Base-by-base conservation (phyloP, 64 coral and sea anemone species). In the Exaiptasia diaphana region DNA sequence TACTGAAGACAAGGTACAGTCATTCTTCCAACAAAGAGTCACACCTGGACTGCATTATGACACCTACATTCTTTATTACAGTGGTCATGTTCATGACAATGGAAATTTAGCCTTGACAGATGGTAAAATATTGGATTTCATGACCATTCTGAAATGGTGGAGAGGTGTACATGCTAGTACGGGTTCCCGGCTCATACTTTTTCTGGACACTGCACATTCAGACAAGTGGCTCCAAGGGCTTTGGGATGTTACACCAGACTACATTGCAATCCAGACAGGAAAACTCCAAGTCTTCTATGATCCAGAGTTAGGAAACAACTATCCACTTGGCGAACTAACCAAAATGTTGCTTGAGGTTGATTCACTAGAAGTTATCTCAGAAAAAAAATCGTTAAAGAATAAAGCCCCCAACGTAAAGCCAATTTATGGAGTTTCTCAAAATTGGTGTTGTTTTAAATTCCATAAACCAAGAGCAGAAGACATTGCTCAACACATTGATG, bases 121-220 rank as follows among this genome's bases (percentile, higher is more conserved):
- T 29, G 61, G 86, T n/a, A 99, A 99, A 31, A 50, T 90, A 20
- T 75, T 92, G 0, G 69, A 81, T 13, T 89, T 99, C 46, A 67
- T 77, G 1, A 87, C 36, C 25, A 88, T 99, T 40, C 49, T 85
- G 1, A 76, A 79, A 15, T 80, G 85, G 81, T 99, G 95, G 95
- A 92, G 74, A 67, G 74, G 85, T 20, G 62, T 57, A 21, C 92
- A 99, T 53, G 48, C 64, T n/a, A 61, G 30, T 15, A 92, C 73
- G 14, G 95, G 90, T 37, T 73, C 95, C 75, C 73, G 95, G 18
- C 38, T 99, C 33, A 89, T 99, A 28, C 37, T 99, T 45, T 80
- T 99, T 50, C 85, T 99, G 0, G 95, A 99, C 39, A 99, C 95
- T 54, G 85, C 90, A 35, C 90, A 99, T 68, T 99, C 95, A 17